Base-by-base conservation (phyloP, 2,888 invertebrate species). In the Eugnorisma glareosa region DNA sequence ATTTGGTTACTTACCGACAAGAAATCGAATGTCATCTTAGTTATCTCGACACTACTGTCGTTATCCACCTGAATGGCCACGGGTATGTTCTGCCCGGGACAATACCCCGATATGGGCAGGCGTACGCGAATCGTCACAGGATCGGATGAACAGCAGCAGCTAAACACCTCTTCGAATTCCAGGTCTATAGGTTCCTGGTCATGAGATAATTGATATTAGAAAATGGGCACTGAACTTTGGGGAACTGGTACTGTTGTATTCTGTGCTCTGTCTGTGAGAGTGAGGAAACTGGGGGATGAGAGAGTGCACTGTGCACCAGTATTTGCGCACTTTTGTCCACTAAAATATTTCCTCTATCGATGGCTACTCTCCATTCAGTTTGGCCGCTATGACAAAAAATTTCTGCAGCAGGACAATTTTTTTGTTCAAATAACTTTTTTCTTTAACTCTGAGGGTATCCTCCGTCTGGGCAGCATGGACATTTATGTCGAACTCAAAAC, bases 21-120 rank as follows among this genome's bases (percentile, higher is more conserved):
- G n/a, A 95, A 77, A 71, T 94, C 89, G 66, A 94, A 92, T 8
- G 86, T 64, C n/a, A 95, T 91, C 73, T 89, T 90, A 7, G 85
- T 88, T 13, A 96, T 88, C 83, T 95, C 95, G 2, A 90, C 83
- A 8, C 67, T 89, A 80, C 92, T 92, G 0, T 88, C 66, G 73
- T 95, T 95, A 0, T 89, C 63, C 0, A 91, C 92, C 2, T 88
- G 74, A 0, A 95, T 83, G 0, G 83, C 76, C 3, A 94, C 88
- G 0, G 95, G 94, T 28, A 95, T 88, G 18, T 28, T 35, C 80
- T 94, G 93, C 0, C 95, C 95, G 15, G 95, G 93, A 48, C 93
- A 93, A 86, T 90, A 94, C 6, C 94, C 95, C 0, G 91, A 86
- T 31, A 89, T 89, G 0, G 95, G 95, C 67, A 94, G 69, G 0